phyloP scores from a whole-genome alignment of 2,888 invertebrate genomes.

The Tetropium fuscum region DNA sequence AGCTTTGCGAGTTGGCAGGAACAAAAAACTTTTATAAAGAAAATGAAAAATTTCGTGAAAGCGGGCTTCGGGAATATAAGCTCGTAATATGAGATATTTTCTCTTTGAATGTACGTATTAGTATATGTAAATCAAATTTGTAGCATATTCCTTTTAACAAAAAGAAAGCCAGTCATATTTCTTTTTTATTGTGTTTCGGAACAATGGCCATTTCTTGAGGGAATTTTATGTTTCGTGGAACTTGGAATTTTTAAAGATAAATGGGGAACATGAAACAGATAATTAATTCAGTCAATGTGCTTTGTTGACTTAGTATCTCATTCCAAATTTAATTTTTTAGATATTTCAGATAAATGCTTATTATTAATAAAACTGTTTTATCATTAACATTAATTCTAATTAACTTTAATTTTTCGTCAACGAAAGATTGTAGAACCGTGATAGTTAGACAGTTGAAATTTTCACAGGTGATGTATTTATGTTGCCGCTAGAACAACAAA shows the following conservation, averaged over 20 bases:
- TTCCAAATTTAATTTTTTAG: constrained; percentile 14
- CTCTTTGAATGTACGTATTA: constrained; percentile 45
- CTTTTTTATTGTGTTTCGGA: constrained; percentile 52
- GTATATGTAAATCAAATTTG: constrained; percentile 61
- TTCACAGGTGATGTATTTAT: too few relatives aligned
- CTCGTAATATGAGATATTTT: constrained; percentile 35
- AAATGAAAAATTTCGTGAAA: constrained; percentile 27
- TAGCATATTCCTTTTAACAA: constrained; percentile 51
- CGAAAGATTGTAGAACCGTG: too few relatives aligned
- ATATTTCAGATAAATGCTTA: constrained; percentile 7
- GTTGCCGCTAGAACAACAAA: too few relatives aligned
- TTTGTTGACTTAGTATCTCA: constrained; percentile 20
- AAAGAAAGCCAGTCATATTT: constrained; percentile 55
- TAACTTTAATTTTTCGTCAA: background rate
- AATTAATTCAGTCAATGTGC: constrained; percentile 34
- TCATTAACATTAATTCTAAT: too few relatives aligned
- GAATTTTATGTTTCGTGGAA: constrained; percentile 42
- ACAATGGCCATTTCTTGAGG: constrained; percentile 50
- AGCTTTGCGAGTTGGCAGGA: constrained; percentile 1
- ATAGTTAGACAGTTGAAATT: too few relatives aligned
- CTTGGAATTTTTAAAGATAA: constrained; percentile 33
- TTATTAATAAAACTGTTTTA: background rate
- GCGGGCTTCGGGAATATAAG: constrained; percentile 16
- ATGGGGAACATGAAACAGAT: constrained; percentile 37
- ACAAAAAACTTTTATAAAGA: constrained; percentile 25